Percentiles rank a stretch among this genome's conserved stretches.
Conservation (phyloP, 2,113 vertebrate species). For the Toxotes jaculatrix region DNA sequence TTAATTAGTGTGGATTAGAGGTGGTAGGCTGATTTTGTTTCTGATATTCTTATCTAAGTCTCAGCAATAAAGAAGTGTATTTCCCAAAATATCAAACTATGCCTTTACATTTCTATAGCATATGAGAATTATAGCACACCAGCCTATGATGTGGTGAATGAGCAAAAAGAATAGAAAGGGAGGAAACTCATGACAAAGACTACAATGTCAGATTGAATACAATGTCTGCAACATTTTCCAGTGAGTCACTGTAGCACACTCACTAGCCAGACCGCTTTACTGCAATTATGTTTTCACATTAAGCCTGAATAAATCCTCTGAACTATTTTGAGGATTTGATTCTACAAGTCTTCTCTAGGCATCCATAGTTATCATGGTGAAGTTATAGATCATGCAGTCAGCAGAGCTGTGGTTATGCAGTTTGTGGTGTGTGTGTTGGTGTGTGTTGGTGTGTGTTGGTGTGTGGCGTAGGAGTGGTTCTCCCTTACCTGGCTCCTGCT, state of each 20-base stretch:
- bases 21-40: not conserved
- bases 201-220: not conserved
- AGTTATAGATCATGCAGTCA: constrained; percentile 31
- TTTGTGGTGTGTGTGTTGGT: constrained; percentile 42
- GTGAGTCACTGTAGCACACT: no score
- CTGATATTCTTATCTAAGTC: not conserved
- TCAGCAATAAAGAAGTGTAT: not conserved
- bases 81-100: not conserved
- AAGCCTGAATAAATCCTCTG: constrained; percentile 12
- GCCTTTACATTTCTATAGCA: not conserved
- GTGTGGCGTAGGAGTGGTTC: no score
- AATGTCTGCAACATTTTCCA: not conserved
- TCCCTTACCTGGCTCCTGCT: no score
- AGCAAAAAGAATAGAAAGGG: not conserved
- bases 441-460: no score
- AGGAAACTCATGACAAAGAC: not conserved
- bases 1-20: not conserved
- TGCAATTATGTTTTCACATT: not conserved
- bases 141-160: not conserved
- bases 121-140: not conserved
- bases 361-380: constrained; percentile 11
- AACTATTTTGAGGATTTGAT: constrained; percentile 20
- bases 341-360: constrained; percentile 1
- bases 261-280: not conserved
- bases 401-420: constrained; percentile 16